A percentile compares a stretch with the other conserved stretches of the same genome.
Evolutionary conservation across 2,888 invertebrate genomes (phyloP).

Genomic region (Celastrina argiolus): DNA sequence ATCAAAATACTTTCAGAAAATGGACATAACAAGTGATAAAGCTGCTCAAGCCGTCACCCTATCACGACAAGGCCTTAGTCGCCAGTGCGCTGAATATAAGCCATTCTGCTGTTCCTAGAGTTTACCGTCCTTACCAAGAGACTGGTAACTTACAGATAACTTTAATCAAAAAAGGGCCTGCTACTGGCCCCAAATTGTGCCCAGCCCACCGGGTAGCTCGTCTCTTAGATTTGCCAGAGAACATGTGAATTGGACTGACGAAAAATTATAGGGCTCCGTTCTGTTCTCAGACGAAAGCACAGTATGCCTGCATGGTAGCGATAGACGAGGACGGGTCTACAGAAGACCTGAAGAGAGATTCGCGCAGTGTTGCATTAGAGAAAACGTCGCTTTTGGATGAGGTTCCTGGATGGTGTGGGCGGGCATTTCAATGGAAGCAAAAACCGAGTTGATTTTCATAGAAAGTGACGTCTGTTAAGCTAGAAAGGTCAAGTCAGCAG

Average conservation of each 20-base stretch:
- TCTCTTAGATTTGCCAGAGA: neutral
- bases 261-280: slow-evolving; percentile 24
- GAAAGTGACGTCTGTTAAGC: too few species aligned
- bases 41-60: too few species aligned
- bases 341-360: slow-evolving; percentile 24
- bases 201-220: neutral
- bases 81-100: too few species aligned
- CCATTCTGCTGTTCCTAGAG: too few species aligned
- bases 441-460: neutral
- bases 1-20: too few species aligned
- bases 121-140: too few species aligned
- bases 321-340: slow-evolving; percentile 27
- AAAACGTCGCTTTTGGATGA: neutral
- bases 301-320: slow-evolving; percentile 28
- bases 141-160: too few species aligned
- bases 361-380: slow-evolving; percentile 14
- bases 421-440: neutral
- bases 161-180: too few species aligned
- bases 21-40: too few species aligned
- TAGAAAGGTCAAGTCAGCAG: too few species aligned
- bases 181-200: neutral
- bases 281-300: slow-evolving; percentile 28
- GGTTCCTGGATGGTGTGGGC: neutral
- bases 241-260: neutral
- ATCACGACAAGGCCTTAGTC: too few species aligned